Percentiles rank a stretch among this genome's conserved stretches.
Conservation (phyloP, 2,797 vertebrate genomes). For the Liasis olivaceus region DNA sequence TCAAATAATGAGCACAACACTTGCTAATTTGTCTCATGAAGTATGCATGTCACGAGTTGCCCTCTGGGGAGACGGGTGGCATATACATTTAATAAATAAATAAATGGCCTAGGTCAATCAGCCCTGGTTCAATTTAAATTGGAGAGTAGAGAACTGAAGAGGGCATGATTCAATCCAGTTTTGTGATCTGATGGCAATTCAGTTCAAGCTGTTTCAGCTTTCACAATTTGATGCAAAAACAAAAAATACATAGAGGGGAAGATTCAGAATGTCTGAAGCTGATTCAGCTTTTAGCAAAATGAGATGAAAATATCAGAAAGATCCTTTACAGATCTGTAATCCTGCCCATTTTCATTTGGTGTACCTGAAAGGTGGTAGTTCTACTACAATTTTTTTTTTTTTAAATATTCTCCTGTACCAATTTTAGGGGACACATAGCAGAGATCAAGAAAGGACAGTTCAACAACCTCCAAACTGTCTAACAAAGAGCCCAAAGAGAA, state of each 20-base stretch:
- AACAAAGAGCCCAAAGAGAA: too few species aligned
- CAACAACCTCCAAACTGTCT: too few species aligned
- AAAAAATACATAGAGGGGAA: too few species aligned
- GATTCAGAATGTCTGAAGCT: background rate
- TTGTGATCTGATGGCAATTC: background rate
- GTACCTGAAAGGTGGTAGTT: background rate
- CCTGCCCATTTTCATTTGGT: background rate
- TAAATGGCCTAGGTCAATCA: background rate
- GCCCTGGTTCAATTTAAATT: background rate
- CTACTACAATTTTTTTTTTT: too few species aligned
- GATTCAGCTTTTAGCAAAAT: background rate
- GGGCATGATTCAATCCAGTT: background rate
- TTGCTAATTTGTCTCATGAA: background rate
- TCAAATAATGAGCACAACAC: background rate
- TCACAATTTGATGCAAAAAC: background rate
- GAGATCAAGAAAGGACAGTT: too few species aligned
- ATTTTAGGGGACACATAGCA: too few species aligned
- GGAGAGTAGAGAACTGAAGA: background rate
- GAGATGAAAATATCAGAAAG: too few species aligned
- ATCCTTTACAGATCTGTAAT: background rate
- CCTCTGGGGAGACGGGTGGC: too few species aligned
- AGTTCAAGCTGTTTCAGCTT: background rate
- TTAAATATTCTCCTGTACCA: too few species aligned
- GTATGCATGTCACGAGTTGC: background rate
- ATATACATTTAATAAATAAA: too few species aligned